These are phyloP conservation scores for Tineola bisselliella DNA, from an alignment of 2,888 invertebrate species.

Conservation along the genomic window DNA sequence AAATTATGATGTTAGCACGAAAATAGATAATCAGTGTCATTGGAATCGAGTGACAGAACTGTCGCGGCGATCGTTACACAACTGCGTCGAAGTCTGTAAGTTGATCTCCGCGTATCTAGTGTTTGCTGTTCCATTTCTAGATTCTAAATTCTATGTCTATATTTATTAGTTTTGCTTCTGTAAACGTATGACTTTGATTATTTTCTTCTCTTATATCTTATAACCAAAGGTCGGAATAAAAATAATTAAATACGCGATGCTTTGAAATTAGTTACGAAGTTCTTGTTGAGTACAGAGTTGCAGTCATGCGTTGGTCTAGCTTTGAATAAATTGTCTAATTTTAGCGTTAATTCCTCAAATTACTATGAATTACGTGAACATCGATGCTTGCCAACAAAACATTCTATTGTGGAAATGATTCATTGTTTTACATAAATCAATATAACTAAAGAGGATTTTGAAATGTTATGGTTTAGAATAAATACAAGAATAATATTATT, in stretches of 20 bases:
- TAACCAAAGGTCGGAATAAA: too few species aligned
- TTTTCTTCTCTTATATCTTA: too few species aligned
- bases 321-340: constrained; percentile 30
- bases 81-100: background rate
- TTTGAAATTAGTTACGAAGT: too few species aligned
- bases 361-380: constrained; percentile 7
- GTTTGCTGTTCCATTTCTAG: constrained; percentile 5
- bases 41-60: background rate
- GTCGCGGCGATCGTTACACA: background rate
- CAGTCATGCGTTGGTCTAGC: background rate
- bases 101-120: constrained; percentile 1
- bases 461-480: too few species aligned
- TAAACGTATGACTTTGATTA: too few species aligned
- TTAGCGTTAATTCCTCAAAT: constrained; percentile 50
- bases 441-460: too few species aligned
- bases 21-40: background rate
- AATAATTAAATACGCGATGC: too few species aligned
- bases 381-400: constrained; percentile 24
- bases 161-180: too few species aligned
- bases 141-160: background rate
- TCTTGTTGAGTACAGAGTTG: too few species aligned
- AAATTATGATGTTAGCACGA: background rate
- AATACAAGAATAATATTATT: too few species aligned
- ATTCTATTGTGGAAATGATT: constrained; percentile 19
- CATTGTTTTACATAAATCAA: background rate